Evolutionary conservation across 2,797 vertebrate species (phyloP).

Genomic region (Xerus rutilus): DNA sequence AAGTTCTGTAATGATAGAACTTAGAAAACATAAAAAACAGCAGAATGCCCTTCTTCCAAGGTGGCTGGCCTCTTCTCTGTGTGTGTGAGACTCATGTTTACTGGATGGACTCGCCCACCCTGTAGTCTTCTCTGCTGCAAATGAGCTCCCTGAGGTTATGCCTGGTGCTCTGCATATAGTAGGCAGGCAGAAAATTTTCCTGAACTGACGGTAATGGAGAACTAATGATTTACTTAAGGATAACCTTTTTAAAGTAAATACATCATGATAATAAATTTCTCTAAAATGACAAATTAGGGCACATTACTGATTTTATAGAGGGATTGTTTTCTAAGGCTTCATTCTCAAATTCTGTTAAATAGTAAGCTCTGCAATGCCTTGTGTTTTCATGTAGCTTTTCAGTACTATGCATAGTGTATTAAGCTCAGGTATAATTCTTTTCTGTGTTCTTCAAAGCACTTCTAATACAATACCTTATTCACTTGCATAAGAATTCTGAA

Average conservation of each 20-base stretch:
- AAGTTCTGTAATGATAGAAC: background rate
- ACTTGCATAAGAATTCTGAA: conserved; percentile 20
- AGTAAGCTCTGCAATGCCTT: background rate
- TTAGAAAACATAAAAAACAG: background rate
- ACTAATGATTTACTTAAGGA: background rate
- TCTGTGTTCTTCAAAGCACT: conserved; percentile 27
- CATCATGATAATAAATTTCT: background rate
- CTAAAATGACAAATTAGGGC: background rate
- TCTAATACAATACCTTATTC: conserved; percentile 4
- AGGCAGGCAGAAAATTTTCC: background rate
- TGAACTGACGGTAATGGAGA: background rate
- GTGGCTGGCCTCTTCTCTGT: background rate
- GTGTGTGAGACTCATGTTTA: background rate
- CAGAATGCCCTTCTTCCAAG: background rate
- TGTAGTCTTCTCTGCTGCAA: background rate
- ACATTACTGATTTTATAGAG: background rate
- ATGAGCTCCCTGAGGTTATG: background rate
- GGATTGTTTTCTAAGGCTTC: background rate
- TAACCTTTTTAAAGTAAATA: background rate
- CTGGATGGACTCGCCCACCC: background rate
- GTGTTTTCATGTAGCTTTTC: background rate
- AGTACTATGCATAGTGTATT: background rate
- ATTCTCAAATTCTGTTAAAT: conserved; percentile 36
- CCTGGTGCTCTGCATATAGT: background rate
- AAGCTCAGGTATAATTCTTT: background rate